These are phyloP conservation scores for Megastigmus dorsalis DNA, from an alignment of 2,888 invertebrate genomes.

Conservation along the genomic window DNA sequence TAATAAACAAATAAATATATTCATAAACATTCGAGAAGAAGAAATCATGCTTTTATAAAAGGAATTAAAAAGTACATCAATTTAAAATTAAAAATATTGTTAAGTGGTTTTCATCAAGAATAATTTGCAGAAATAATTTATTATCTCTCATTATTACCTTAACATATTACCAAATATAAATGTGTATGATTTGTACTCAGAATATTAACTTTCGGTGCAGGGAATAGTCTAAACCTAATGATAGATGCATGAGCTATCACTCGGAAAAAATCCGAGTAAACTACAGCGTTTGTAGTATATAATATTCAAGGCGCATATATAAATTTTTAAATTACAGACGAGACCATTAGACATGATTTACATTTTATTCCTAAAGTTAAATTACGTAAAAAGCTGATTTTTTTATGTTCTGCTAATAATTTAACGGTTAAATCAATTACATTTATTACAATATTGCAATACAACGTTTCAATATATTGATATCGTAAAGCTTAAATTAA, in stretches of 20 bases:
- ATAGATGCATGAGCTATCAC: conserved; percentile 3
- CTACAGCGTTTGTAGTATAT: conserved; percentile 1
- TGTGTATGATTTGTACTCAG: not conserved
- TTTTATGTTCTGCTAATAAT: no score
- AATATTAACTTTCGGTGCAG: not conserved
- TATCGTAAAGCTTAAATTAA: no score
- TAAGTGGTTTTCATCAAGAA: no score
- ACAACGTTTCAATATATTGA: no score
- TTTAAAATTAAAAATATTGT: not conserved
- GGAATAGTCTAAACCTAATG: not conserved
- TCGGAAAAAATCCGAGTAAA: conserved; percentile 12
- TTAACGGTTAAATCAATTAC: no score
- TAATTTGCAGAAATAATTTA: no score
- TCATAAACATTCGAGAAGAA: not conserved
- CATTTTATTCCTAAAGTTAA: no score
- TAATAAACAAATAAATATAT: no score
- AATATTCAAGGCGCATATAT: not conserved
- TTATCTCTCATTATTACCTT: not conserved
- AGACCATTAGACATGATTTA: no score
- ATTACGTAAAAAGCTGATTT: no score
- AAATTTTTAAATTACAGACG: conserved; percentile 4
- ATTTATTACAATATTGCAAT: no score
- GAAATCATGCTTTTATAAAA: not conserved
- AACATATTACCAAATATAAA: not conserved
- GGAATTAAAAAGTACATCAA: not conserved